A percentile compares a stretch with the other conserved stretches of the same genome.
These are phyloP conservation scores for Hormiphora californensis DNA, from an alignment of 37 sponge, comb jelly and placozoan genomes.

Conservation along the genomic window DNA sequence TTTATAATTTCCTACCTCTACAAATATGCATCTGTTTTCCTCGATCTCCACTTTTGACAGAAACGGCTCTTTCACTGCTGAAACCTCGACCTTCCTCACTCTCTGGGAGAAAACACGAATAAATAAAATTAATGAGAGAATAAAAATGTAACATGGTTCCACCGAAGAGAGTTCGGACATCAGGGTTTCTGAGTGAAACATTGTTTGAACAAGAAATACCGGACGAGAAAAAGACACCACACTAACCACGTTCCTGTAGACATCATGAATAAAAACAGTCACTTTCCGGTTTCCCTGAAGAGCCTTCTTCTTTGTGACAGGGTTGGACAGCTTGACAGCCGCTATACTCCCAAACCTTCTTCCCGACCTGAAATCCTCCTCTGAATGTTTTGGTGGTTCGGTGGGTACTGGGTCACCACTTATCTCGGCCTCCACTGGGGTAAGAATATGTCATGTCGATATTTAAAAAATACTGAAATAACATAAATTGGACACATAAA, in stretches of 20 bases:
- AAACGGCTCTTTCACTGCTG: not conserved
- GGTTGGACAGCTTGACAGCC: not conserved
- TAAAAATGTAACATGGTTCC: no score
- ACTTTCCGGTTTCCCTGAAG: not conserved
- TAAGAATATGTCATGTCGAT: no score
- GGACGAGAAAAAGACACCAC: no score
- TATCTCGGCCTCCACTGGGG: no score
- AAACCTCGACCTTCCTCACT: not conserved
- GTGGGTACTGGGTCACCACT: no score
- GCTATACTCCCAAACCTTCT: conserved; percentile 21
- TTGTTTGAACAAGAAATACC: no score
- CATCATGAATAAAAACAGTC: not conserved
- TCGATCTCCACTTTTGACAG: not conserved
- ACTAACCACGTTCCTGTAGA: conserved; percentile 39
- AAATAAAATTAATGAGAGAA: no score
- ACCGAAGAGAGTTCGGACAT: no score
- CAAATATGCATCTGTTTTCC: not conserved
- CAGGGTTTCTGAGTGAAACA: no score
- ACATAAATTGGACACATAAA: no score
- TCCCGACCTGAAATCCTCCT: not conserved
- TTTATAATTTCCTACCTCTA: not conserved
- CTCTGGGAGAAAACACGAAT: not conserved
- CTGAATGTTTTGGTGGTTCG: no score
- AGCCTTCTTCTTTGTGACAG: not conserved
- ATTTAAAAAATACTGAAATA: no score